These are phyloP conservation scores for Xiphorhynchus erythropygius DNA, from an alignment of 2,797 vertebrate genomes.

Conservation along the genomic window DNA sequence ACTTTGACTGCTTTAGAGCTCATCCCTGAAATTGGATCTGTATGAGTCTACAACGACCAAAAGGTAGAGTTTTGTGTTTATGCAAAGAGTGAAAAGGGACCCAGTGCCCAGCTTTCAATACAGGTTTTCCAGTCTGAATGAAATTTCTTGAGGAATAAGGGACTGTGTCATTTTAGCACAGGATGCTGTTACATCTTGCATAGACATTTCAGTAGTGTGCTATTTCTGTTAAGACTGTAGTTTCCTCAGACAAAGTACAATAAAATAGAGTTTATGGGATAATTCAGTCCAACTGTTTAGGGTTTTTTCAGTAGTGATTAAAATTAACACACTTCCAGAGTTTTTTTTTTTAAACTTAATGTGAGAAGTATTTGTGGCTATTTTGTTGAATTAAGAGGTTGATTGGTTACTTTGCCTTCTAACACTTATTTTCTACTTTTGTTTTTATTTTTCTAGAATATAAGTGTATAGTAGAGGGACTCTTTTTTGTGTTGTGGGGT, in stretches of 20 bases:
- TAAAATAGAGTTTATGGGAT: neutral
- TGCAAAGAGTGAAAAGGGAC: neutral
- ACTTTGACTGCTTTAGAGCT: neutral
- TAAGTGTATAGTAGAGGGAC: rapidly evolving
- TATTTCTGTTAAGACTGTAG: neutral
- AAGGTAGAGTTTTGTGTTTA: rapidly evolving
- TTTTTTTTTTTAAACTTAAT: neutral
- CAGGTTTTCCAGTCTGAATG: neutral
- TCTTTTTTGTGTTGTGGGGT: rapidly evolving
- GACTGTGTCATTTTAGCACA: neutral
- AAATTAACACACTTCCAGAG: neutral
- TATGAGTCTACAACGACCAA: neutral
- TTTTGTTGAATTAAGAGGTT: neutral
- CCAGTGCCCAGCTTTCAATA: neutral
- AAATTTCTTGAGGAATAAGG: neutral
- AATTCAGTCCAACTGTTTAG: neutral
- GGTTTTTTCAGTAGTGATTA: neutral
- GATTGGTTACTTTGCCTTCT: neutral
- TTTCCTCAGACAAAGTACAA: neutral
- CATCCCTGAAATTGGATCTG: neutral
- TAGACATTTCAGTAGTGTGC: neutral
- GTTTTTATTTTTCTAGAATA: neutral
- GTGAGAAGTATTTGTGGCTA: neutral
- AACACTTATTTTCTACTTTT: neutral
- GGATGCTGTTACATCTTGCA: neutral